Base-by-base conservation (phyloP, 2,888 invertebrate genomes). In the Elysia crispata region DNA sequence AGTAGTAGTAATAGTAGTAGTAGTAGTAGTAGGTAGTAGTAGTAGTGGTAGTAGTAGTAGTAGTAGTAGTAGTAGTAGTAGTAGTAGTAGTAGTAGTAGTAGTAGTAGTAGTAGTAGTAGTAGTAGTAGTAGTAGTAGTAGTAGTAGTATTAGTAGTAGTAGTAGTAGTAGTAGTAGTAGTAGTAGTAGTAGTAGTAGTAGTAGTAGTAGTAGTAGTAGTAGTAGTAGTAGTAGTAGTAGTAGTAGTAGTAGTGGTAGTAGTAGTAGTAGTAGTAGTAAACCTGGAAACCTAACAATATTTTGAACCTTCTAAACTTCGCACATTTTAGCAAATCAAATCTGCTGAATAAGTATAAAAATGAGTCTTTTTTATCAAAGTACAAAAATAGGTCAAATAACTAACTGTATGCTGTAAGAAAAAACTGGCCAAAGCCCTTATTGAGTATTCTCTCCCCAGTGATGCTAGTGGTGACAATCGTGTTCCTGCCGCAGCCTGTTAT, bases 401-500 rank as follows among this genome's bases (percentile, higher is more conserved):
- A 6, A 41, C 41, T 41, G 11, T 41, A 41, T 41, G 5, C 41
- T 41, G 3, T 41, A 11, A 11, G 11, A 41, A 11, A n/a, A n/a
- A n/a, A n/a, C n/a, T n/a, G n/a, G n/a, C 41, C 41, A 41, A 41
- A 11, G 11, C 41, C 41, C 11, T 6, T 6, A 3, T 11, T 3
- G 50, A 50, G 8, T 20, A 23, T 30, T 18, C 18, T 30, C 3
- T n/a, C 60, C 70, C 20, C 79, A 79, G 82, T 86, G 8, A 89
- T 90, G 84, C 86, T 89, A 33, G 77, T 90, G 30, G 85, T 89
- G 18, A 88, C 90, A 0, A 79, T 85, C 41, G 77, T 90, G 79
- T 89, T 90, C 72, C 86, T 90, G 80, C 89, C 89, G 0, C 88
- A 90, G 69, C 87, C 89, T 1, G 66, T 88, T 15, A 84, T 89